Evolutionary conservation across 2,113 vertebrate genomes (phyloP).

Genomic region (Rhabdomys dilectus): DNA sequence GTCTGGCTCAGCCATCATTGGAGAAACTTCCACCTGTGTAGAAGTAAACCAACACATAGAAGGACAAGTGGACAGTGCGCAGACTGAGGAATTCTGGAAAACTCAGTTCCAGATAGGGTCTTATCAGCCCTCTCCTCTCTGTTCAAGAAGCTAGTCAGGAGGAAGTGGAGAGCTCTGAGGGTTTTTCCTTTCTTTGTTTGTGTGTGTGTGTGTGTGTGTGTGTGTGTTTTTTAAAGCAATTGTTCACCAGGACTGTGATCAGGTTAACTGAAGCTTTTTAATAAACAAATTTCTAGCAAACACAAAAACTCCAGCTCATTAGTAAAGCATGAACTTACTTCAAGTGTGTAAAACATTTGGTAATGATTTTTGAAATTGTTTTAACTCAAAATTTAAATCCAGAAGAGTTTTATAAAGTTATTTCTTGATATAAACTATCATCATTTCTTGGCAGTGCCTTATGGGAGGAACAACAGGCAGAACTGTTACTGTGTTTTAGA

Average conservation of each 20-base stretch:
- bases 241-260: background rate
- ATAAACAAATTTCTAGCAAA: background rate
- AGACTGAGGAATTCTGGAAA: background rate
- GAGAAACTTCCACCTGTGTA: background rate
- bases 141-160: background rate
- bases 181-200: background rate
- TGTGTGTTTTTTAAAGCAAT: background rate
- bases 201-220: background rate
- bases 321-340: background rate
- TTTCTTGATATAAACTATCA: background rate
- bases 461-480: background rate
- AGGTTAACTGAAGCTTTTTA: slow-evolving; percentile 20
- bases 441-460: background rate
- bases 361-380: background rate
- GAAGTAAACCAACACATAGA: background rate
- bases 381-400: slow-evolving; percentile 5
- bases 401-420: background rate
- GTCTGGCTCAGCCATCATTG: background rate
- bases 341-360: background rate
- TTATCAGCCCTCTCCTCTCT: background rate
- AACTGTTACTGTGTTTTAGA: background rate
- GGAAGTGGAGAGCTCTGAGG: background rate
- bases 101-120: background rate
- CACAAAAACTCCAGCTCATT: background rate
- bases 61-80: background rate